phyloP scores from a whole-genome alignment of 2,113 vertebrate species.

The Clarias batrachus region DNA sequence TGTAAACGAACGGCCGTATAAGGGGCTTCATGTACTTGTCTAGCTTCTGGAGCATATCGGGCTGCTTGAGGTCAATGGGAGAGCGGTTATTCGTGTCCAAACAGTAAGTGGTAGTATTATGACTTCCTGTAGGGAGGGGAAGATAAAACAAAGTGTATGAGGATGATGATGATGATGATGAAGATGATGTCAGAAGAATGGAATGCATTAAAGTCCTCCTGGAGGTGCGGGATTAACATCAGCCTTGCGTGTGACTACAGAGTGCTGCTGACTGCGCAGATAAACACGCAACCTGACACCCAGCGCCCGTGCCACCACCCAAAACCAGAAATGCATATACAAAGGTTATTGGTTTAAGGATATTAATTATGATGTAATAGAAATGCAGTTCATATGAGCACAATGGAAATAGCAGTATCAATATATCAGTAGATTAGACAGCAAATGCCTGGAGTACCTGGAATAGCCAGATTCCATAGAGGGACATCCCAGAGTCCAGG shows the following conservation, averaged over 20 bases:
- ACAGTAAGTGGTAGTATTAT: constrained; percentile 78
- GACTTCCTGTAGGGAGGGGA: constrained; percentile 66
- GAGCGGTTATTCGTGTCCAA: constrained; percentile 75
- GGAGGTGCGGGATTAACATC: background rate
- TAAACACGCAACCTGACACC: constrained; percentile 29
- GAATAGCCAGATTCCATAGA: constrained; percentile 82
- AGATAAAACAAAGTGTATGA: background rate
- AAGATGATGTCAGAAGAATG: background rate
- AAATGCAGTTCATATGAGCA: background rate
- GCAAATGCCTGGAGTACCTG: constrained; percentile 70
- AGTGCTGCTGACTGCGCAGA: constrained; percentile 1
- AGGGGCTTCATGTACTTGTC: constrained; percentile 77
- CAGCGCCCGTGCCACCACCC: constrained; percentile 10
- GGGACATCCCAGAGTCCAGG: constrained; percentile 80
- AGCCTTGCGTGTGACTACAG: background rate
- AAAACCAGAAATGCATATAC: background rate
- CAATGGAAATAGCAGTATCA: background rate
- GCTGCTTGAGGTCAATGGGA: constrained; percentile 74
- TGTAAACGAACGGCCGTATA: constrained; percentile 77
- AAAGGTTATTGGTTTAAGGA: too few species aligned
- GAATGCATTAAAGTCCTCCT: background rate
- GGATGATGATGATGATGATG: too few species aligned
- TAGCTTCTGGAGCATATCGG: constrained; percentile 74
- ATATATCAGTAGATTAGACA: background rate
- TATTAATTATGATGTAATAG: background rate